A percentile compares a stretch with the other conserved stretches of the same genome.
phyloP scores from a whole-genome alignment of 2,113 vertebrate genomes.

The Acanthochromis polyacanthus region DNA sequence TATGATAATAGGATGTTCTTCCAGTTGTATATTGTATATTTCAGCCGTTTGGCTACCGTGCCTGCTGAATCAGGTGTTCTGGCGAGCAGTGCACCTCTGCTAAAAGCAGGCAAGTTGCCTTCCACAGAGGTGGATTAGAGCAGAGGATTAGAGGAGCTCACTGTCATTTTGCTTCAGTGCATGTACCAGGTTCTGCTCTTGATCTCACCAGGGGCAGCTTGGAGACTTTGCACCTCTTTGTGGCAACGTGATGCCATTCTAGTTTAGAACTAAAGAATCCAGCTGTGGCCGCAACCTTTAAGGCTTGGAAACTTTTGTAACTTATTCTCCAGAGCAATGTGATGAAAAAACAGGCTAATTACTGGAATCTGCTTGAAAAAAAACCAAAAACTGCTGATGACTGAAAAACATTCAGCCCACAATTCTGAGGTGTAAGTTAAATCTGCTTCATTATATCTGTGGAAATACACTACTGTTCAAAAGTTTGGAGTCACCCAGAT shows the following conservation, averaged over 20 bases:
- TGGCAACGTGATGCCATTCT: neutral
- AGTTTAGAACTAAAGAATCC: conserved; percentile 16
- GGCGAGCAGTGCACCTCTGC: conserved; percentile 24
- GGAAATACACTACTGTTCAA: too few relatives aligned
- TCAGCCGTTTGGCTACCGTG: conserved; percentile 38
- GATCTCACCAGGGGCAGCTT: conserved; percentile 18
- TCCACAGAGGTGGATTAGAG: conserved; percentile 60
- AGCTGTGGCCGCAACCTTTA: conserved; percentile 33
- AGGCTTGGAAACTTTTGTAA: neutral
- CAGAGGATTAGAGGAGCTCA: conserved; percentile 58
- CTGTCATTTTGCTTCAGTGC: conserved; percentile 45
- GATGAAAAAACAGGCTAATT: too few relatives aligned
- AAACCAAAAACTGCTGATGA: conserved; percentile 1
- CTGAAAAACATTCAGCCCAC: neutral
- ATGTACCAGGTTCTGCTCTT: conserved; percentile 44
- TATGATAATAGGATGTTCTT: conserved; percentile 54
- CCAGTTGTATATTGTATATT: conserved; percentile 33
- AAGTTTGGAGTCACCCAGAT: too few relatives aligned
- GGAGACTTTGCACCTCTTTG: conserved; percentile 5
- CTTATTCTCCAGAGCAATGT: neutral
- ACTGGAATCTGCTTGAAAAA: too few relatives aligned
- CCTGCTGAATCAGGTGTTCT: conserved; percentile 64
- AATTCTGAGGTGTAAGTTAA: neutral
- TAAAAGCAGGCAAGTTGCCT: conserved; percentile 43
- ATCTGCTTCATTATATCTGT: neutral